These are phyloP conservation scores for Baryphthengus martii DNA, from an alignment of 2,113 vertebrate genomes.

Conservation along the genomic window DNA sequence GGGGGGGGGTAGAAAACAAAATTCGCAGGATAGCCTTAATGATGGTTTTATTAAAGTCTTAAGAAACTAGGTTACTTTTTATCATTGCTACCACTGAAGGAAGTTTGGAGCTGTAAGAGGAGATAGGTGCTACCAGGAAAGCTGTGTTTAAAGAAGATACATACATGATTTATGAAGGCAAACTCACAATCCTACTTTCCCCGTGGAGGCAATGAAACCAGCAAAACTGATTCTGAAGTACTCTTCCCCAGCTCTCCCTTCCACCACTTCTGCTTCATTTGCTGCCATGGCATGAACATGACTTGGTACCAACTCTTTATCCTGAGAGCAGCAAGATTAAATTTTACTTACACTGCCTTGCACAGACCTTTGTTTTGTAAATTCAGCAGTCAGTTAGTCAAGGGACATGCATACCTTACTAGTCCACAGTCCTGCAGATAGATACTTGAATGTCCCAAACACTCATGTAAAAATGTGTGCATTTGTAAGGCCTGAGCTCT, in stretches of 20 bases:
- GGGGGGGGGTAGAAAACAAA: background rate
- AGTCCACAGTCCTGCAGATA: background rate
- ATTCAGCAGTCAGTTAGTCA: background rate
- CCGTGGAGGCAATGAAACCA: background rate
- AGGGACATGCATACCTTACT: background rate
- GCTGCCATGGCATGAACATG: background rate
- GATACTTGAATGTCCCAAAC: background rate
- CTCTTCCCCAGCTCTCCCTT: background rate
- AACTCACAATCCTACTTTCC: background rate
- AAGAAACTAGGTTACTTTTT: background rate
- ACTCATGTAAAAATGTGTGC: background rate
- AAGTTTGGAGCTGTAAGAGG: background rate
- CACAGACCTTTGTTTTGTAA: background rate
- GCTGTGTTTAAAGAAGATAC: background rate
- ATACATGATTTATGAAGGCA: background rate
- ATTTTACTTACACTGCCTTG: background rate
- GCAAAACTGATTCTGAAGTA: background rate
- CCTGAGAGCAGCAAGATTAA: background rate
- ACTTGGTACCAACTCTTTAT: background rate
- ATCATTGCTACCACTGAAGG: background rate
- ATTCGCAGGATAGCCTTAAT: background rate
- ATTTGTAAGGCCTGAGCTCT: background rate
- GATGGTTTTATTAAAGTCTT: background rate
- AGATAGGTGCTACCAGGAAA: rapidly evolving
- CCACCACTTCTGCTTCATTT: background rate